Percentiles rank a stretch among this genome's conserved stretches.
Conservation (phyloP, 2,113 vertebrate genomes). For the Illadopsis cleaveri region DNA sequence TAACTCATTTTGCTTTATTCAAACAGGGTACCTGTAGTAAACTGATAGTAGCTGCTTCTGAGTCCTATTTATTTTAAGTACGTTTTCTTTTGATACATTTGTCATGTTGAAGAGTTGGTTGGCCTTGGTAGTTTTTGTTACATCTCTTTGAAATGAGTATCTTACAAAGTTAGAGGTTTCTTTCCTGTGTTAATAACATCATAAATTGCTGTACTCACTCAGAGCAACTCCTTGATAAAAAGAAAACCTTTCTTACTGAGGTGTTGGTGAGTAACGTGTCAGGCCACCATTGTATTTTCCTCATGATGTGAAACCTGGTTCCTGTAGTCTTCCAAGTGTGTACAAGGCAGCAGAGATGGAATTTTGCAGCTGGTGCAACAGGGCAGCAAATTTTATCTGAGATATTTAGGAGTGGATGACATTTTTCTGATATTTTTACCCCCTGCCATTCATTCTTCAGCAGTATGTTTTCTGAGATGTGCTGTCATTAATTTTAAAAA, state of each 20-base stretch:
- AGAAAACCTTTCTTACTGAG: background rate
- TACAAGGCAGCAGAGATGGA: background rate
- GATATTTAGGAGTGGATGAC: background rate
- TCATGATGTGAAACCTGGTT: background rate
- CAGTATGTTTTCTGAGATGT: background rate
- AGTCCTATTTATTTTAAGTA: background rate
- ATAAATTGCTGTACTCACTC: background rate
- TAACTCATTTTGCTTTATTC: background rate
- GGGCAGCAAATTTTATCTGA: background rate
- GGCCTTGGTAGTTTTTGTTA: background rate
- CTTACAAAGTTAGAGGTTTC: background rate
- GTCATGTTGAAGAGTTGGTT: background rate
- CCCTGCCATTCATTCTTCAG: background rate
- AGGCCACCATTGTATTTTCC: background rate
- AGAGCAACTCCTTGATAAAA: background rate
- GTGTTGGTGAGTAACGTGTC: rapidly evolving
- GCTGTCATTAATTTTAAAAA: background rate
- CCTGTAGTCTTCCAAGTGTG: rapidly evolving
- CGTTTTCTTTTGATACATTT: background rate
- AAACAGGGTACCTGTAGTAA: background rate
- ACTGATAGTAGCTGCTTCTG: background rate
- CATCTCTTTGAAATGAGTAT: background rate
- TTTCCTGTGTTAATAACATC: background rate
- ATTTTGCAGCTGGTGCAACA: background rate
- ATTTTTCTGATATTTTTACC: no score